Base-by-base conservation (phyloP, 1,140 invertebrate species). In the Zaprionus camerounensis region DNA sequence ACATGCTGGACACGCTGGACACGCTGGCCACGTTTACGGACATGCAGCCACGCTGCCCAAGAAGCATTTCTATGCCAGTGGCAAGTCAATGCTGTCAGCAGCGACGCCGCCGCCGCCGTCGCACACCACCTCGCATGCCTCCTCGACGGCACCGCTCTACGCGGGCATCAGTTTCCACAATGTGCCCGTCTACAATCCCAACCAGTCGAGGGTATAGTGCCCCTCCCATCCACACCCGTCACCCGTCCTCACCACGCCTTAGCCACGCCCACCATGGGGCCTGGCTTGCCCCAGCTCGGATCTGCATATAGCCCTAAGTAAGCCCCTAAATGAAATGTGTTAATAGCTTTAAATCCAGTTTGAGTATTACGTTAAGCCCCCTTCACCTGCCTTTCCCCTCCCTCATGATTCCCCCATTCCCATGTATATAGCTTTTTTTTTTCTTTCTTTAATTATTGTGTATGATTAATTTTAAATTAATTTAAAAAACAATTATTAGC, bases 141-240 rank as follows among this genome's bases (percentile, higher is more conserved):
- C 28, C 26, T 38, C 41, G n/a, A 61, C 69, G 20, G 65, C 71
- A 12, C 81, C 91, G 0, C 78, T 92, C 22, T 92, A 92, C 49
- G 91, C 91, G 24, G 92, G 92, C 53, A 92, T 92, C 11, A 92
- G 92, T 61, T 92, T 92, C 57, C 92, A 92, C 78, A 92, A 92
- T 62, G 90, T 92, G 3, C 92, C 92, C 55, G 79, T 92, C 28
- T 92, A 91, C 34, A 92, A 84, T 59, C 80, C 82, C n/a, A 79
- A 74, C 28, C 91, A 92, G 66, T 81, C 85, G 34, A 53, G 84
- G 36, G 90, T 92, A 15, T 92, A 87, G 46, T 53, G 55, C 41
- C n/a, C 9, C 17, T 17, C 11, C 9, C 17, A 22, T 2, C 44
- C 17, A n/a, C n/a, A n/a, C n/a, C n/a, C n/a, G n/a, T n/a, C 17